Base-by-base conservation (phyloP, 2,113 vertebrate species). In the Salvelinus fontinalis region DNA sequence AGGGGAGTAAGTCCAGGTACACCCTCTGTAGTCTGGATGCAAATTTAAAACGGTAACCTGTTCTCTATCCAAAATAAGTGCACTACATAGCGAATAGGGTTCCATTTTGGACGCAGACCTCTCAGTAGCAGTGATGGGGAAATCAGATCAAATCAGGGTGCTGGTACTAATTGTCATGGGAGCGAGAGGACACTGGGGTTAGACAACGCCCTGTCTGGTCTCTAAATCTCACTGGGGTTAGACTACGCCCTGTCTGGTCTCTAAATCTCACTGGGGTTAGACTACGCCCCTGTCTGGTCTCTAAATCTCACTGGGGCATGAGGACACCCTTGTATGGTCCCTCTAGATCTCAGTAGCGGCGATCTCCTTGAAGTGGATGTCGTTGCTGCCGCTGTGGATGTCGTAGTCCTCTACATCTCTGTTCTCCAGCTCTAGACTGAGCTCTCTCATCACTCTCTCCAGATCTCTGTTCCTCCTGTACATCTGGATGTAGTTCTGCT, bases 401-500 rank as follows among this genome's bases (percentile, higher is more conserved):
- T 95, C 93, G 73, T 95, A 93, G 26, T 95, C 96, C 1, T 95
- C 95, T 26, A 95, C 91, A 82, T 95, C 95, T 72, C 95, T 92
- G 89, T 91, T 94, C 91, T 96, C 95, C 80, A 98, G 93, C 89
- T 97, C 96, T 79, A 98, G 92, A 79, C 95, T 97, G 81, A 99
- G 94, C 74, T 96, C 97, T 84, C 95, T 94, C 88, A 98, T 95
- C 70, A 95, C 95, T 22, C 96, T 94, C 88, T 99, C 98, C 0
- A 99, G 92, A 73, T 97, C 96, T 64, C 97, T 94, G 92, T 97
- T 99, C 18, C 97, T 94, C 18, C 96, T 94, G 90, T 98, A 99
- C 97, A 99, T 99, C 90, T 97, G 97, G 92, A 99, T 95, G 84
- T 99, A 99, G 94, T 97, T 99, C 92, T 98, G 96, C 59, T 99